Conservation (phyloP, 1,140 invertebrate species). For the Drosophila athabasca region DNA sequence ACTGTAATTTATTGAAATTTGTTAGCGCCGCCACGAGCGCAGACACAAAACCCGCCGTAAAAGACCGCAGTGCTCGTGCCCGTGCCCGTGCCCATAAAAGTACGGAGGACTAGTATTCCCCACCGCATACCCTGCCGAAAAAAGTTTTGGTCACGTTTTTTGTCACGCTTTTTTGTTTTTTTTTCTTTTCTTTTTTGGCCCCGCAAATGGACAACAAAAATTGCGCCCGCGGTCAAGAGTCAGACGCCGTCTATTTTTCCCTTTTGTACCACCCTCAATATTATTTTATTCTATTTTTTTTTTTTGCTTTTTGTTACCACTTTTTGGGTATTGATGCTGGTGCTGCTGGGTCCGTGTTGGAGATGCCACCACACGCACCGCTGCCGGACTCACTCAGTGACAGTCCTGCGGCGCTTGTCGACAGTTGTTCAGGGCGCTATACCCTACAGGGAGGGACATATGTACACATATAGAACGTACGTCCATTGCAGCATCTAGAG, state of each 20-base stretch:
- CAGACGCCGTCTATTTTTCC: conserved; percentile 27
- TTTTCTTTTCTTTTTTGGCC: too few relatives aligned
- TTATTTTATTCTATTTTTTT: conserved; percentile 2
- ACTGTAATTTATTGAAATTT: conserved; percentile 82
- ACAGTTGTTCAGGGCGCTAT: neutral
- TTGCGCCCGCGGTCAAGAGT: conserved; percentile 66
- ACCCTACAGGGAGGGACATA: too few relatives aligned
- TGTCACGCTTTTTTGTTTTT: conserved; percentile 62
- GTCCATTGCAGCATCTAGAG: too few relatives aligned
- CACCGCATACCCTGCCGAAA: conserved; percentile 18
- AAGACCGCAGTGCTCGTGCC: conserved; percentile 36
- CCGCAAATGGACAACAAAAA: conserved; percentile 54
- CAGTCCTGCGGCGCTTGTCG: conserved; percentile 7
- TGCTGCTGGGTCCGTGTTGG: neutral
- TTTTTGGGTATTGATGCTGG: conserved; percentile 12
- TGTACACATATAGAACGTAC: too few relatives aligned
- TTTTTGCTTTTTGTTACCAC: neutral
- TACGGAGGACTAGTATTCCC: neutral
- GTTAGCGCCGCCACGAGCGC: conserved; percentile 57
- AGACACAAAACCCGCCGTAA: conserved; percentile 68
- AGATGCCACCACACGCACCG: neutral
- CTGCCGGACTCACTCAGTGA: conserved; percentile 19
- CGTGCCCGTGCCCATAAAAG: neutral
- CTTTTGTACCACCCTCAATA: neutral
- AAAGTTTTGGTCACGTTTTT: conserved; percentile 78